phyloP scores from a whole-genome alignment of 2,888 invertebrate genomes.

The Erpobdella octoculata region DNA sequence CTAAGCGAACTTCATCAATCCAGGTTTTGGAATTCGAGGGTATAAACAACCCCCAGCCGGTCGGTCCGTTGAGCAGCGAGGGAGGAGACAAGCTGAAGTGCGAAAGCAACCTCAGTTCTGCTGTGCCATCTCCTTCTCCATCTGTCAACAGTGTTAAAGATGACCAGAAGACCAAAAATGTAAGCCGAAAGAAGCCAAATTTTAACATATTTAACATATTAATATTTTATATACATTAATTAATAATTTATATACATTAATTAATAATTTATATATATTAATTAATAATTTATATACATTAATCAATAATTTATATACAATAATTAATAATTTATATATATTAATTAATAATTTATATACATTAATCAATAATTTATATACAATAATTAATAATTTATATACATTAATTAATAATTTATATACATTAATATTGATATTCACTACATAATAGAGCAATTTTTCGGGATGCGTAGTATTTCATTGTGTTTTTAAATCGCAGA shows the following conservation, averaged over 20 bases:
- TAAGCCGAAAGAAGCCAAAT: no score
- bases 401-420: not conserved
- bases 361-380: not conserved
- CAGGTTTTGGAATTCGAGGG: conserved; percentile 95
- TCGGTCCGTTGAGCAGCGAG: conserved; percentile 54
- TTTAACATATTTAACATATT: no score
- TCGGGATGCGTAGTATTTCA: no score
- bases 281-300: not conserved
- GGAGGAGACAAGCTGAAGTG: conserved; percentile 31
- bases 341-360: not conserved
- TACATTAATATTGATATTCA: no score
- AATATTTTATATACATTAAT: no score
- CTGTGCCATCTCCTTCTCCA: conserved; percentile 36
- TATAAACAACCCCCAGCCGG: conserved; percentile 93
- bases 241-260: not conserved
- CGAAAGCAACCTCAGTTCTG: conserved; percentile 38
- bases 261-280: not conserved
- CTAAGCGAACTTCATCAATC: no score
- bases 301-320: not conserved
- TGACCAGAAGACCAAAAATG: no score
- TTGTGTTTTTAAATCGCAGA: not conserved
- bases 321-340: not conserved
- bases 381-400: not conserved
- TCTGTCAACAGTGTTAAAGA: conserved; percentile 35
- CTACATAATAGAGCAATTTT: no score